Conservation (phyloP, 2,888 invertebrate species). For the Andrena dorsata region DNA sequence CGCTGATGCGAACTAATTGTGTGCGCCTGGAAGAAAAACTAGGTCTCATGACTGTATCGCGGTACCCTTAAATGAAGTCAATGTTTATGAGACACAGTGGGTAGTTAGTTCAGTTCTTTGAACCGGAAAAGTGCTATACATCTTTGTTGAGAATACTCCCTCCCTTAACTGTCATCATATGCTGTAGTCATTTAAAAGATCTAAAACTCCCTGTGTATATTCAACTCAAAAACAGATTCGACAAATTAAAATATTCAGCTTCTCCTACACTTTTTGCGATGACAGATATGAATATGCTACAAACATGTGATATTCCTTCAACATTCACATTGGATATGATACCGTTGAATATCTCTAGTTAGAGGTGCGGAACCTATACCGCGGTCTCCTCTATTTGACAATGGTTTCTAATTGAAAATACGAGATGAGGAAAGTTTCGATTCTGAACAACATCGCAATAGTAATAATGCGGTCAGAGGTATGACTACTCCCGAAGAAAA, state of each 20-base stretch:
- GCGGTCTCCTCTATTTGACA: not conserved
- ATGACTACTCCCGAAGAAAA: not conserved
- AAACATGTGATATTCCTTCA: not conserved
- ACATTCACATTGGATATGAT: not conserved
- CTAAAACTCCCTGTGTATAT: too few species aligned
- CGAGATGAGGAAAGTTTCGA: not conserved
- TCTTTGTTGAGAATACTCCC: not conserved
- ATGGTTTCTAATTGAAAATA: not conserved
- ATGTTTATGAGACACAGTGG: slow-evolving; percentile 1
- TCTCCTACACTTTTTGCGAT: not conserved
- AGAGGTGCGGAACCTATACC: not conserved
- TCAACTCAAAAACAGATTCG: not conserved
- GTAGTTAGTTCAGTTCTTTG: not conserved
- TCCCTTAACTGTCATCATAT: not conserved
- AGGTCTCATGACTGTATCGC: slow-evolving; percentile 11
- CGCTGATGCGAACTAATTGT: slow-evolving; percentile 41
- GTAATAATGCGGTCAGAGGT: not conserved
- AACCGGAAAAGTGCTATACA: not conserved
- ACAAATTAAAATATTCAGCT: too few species aligned
- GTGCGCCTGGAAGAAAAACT: slow-evolving; percentile 19
- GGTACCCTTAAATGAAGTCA: slow-evolving; percentile 21
- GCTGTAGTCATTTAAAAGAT: not conserved
- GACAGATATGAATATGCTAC: slow-evolving; percentile 3
- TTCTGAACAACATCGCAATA: not conserved
- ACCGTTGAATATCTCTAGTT: not conserved